Conservation (phyloP, 1,140 invertebrate species). For the Eulimnadia texana region DNA sequence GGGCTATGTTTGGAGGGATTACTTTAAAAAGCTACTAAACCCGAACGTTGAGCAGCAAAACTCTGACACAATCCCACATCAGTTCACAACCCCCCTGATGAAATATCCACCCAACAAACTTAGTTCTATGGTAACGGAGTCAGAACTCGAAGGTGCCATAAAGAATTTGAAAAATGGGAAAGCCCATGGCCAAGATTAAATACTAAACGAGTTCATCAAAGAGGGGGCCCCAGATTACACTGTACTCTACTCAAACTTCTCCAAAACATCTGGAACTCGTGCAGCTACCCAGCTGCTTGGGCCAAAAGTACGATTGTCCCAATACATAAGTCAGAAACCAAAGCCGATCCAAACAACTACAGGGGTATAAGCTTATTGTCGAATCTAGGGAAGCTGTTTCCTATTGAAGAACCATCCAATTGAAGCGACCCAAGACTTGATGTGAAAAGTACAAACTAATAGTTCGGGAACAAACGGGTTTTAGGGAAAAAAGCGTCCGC, state of each 20-base stretch:
- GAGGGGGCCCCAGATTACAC: neutral
- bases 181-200: neutral
- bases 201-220: neutral
- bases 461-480: neutral
- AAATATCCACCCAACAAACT: neutral
- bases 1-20: neutral
- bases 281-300: neutral
- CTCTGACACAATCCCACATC: neutral
- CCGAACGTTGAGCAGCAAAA: neutral
- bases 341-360: neutral
- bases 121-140: neutral
- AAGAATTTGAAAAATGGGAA: neutral
- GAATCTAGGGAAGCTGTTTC: neutral
- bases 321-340: neutral
- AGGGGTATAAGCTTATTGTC: neutral
- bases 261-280: neutral
- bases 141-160: neutral
- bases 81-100: neutral
- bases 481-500: neutral
- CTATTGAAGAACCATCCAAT: neutral
- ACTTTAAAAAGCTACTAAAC: neutral
- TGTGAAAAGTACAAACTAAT: neutral
- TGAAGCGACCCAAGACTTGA: neutral
- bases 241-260: neutral
- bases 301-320: neutral